Base-by-base conservation (phyloP, 2,888 invertebrate species). In the Drosophila mercatorum region DNA sequence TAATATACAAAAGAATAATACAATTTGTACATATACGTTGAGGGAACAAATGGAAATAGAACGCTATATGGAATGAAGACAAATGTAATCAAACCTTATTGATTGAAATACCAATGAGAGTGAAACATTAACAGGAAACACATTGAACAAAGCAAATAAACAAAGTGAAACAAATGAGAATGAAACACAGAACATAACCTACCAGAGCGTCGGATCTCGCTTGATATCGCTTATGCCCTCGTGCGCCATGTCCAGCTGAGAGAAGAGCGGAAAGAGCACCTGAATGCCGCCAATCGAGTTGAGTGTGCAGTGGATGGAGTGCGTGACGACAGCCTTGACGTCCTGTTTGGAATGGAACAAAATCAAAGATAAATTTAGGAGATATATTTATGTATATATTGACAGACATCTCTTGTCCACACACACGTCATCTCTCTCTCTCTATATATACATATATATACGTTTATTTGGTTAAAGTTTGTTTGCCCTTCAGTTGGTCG, bases 261-360 rank as follows among this genome's bases (percentile, higher is more conserved):
- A 97, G 94, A 99, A 99, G 89, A 99, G 94, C 75, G 99, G 99
- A 94, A 99, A 98, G 80, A 99, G 94, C 91, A 99, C 98, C 94
- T 98, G 98, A 91, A 99, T 98, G 75, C 99, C 99, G 75, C 99
- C 99, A 91, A 99, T 97, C 63, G 99, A 99, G 94, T 99, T 99
- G 89, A 99, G 95, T 41, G 99, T 99, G 93, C 98, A 98, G 94
- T 99, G 98, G 94, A 99, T 99, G 92, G 99, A 99, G 94, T 99
- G 98, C 72, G 99, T 99, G 92, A 99, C 97, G 91, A 99, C 98
- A 87, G 99, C 99, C 94, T 99, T 99, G 89, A 99, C 99, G 93
- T 99, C 99, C 98, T 98, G 94, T 31, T 62, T 66, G 72, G 49
- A 38, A 22, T 1, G 49, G 8, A 0, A 28, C 14, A 8, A 17